Evolutionary conservation across 2,113 vertebrate genomes (phyloP).

Genomic region (Cephalopterus ornatus): DNA sequence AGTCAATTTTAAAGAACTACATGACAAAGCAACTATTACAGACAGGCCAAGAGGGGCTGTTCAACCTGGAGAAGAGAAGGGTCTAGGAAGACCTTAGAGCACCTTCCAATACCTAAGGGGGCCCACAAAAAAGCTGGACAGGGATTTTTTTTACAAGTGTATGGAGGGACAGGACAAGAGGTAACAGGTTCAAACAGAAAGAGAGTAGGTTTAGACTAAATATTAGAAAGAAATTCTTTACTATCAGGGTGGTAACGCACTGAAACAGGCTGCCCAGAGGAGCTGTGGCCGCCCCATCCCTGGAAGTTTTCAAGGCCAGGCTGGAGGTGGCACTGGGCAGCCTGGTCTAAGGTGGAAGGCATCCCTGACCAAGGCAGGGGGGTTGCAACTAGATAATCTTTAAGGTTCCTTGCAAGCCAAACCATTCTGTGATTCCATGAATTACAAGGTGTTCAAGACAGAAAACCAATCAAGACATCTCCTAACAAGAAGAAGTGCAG

Average conservation of each 20-base stretch:
- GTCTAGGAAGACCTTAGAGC: not conserved
- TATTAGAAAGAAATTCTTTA: not conserved
- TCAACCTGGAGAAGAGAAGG: not conserved
- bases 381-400: accelerated
- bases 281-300: not conserved
- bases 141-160: not conserved
- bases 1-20: not conserved
- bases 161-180: not conserved
- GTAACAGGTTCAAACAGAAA: not conserved
- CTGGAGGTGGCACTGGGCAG: accelerated
- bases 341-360: not conserved
- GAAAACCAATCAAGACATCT: not conserved
- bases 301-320: not conserved
- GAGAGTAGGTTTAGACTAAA: accelerated
- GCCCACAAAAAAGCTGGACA: too few species aligned
- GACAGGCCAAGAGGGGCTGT: accelerated
- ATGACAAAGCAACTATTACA: not conserved
- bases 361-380: not conserved
- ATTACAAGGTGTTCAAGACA: not conserved
- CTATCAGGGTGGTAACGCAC: not conserved
- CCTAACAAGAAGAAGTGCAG: not conserved
- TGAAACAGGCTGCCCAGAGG: not conserved
- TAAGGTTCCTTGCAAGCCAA: not conserved
- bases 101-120: too few species aligned
- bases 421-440: too few species aligned